Percentiles rank a stretch among this genome's conserved stretches.
Evolutionary conservation across 2,113 vertebrate genomes (phyloP).

Genomic region (Garra rufa): DNA sequence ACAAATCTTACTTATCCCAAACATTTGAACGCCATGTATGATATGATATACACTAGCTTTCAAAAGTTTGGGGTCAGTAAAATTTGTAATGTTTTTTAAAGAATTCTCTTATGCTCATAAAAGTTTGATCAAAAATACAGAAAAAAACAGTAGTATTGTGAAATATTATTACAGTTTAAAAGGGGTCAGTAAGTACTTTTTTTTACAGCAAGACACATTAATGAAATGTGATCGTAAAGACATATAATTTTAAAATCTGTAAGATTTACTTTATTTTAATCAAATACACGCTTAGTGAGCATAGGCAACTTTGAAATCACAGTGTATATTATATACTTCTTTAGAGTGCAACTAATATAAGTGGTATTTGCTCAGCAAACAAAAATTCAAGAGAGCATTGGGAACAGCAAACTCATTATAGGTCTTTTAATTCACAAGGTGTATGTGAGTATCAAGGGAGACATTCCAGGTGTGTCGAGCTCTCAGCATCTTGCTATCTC

Average conservation of each 20-base stretch:
- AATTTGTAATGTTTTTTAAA: too few relatives aligned
- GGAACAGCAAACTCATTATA: neutral
- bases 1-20: too few relatives aligned
- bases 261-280: neutral
- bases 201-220: neutral
- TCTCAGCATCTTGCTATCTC: neutral
- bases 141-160: too few relatives aligned
- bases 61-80: too few relatives aligned
- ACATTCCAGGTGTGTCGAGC: slow-evolving; percentile 24
- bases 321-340: neutral
- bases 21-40: too few relatives aligned
- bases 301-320: neutral
- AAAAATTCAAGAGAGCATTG: neutral
- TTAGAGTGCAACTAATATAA: neutral
- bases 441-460: neutral
- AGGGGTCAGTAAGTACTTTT: too few relatives aligned
- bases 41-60: too few relatives aligned
- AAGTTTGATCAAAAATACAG: too few relatives aligned
- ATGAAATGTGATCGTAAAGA: neutral
- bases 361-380: neutral
- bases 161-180: too few relatives aligned
- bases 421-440: neutral
- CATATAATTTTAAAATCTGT: neutral
- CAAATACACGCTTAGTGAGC: too few relatives aligned
- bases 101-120: too few relatives aligned